Base-by-base conservation (phyloP, 2,888 invertebrate species). In the Drosophila bunnanda region DNA sequence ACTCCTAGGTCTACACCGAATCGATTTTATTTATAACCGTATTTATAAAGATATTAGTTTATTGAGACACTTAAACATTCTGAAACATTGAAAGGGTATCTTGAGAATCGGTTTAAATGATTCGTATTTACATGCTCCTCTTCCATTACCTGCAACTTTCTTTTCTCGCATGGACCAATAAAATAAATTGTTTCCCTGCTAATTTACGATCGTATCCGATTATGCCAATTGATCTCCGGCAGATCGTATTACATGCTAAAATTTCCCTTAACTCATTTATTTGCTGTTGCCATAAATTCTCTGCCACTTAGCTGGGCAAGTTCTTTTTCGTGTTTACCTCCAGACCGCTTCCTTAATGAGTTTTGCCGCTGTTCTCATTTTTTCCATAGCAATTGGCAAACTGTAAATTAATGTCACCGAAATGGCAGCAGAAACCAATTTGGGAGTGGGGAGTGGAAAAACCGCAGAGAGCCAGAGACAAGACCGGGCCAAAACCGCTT, bases 321-420 rank as follows among this genome's bases (percentile, higher is more conserved):
- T 71, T 52, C 44, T 55, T 56, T 56, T 22, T 3, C 10, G 2
- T 25, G 67, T 52, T 62, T 73, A 73, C 58, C 65, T 34, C 22
- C 53, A 22, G 25, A 50, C 38, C 32, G 57, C 41, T 75, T 55
- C 39, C 55, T 55, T 73, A 73, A 75, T 73, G 75, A 73, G 73
- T 75, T 73, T 73, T 56, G 54, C 53, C 73, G 89, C 71, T 88
- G 83, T 76, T 67, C 38, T 58, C 54, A n/a, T 34, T 28, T 48
- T 30, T 32, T 17, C 34, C n/a, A 52, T 39, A 55, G 20, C 78
- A 57, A 82, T 79, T 79, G 80, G 75, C 86, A 82, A 79, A 82
- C 82, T 88, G 80, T 76, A 79, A 82, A 88, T 82, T 72, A 88
- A 88, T 85, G 86, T 85, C 74, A 70, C 70, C 64, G 73, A 62